phyloP scores from a whole-genome alignment of 2,888 invertebrate genomes.

The Suillia variegata region DNA sequence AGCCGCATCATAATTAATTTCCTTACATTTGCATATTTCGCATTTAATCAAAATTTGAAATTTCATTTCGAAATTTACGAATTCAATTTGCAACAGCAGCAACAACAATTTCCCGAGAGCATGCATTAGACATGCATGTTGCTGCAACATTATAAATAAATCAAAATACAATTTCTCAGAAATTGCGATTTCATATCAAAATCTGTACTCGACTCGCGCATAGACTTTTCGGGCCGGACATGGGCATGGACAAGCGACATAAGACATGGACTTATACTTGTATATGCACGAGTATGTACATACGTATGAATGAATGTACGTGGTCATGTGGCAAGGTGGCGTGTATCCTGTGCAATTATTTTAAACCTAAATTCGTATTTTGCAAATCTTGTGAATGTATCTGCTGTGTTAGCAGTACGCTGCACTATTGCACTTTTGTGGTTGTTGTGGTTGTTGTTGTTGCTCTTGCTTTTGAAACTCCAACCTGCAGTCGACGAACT shows the following conservation, averaged over 20 bases:
- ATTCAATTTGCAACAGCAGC: slow-evolving; percentile 23
- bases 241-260: not conserved
- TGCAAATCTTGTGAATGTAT: slow-evolving; percentile 52
- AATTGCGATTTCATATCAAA: slow-evolving; percentile 56
- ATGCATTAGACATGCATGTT: slow-evolving; percentile 45
- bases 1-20: not conserved
- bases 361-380: slow-evolving; percentile 54
- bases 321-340: slow-evolving; percentile 21
- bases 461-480: slow-evolving; percentile 8
- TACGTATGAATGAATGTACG: not conserved
- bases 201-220: slow-evolving; percentile 31
- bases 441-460: no score
- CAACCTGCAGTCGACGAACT: not conserved
- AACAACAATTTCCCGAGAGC: not conserved
- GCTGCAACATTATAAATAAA: slow-evolving; percentile 56
- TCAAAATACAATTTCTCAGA: slow-evolving; percentile 56
- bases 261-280: not conserved
- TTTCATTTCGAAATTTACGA: slow-evolving; percentile 29
- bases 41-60: slow-evolving; percentile 54
- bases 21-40: slow-evolving; percentile 46
- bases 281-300: not conserved
- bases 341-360: slow-evolving; percentile 55
- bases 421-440: not conserved
- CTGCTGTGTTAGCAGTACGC: slow-evolving; percentile 32
- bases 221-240: not conserved